Evolutionary conservation across 2,113 vertebrate genomes (phyloP), one percentile per base, ranked within the genome.

Genomic region (Spheniscus mendiculus): DNA sequence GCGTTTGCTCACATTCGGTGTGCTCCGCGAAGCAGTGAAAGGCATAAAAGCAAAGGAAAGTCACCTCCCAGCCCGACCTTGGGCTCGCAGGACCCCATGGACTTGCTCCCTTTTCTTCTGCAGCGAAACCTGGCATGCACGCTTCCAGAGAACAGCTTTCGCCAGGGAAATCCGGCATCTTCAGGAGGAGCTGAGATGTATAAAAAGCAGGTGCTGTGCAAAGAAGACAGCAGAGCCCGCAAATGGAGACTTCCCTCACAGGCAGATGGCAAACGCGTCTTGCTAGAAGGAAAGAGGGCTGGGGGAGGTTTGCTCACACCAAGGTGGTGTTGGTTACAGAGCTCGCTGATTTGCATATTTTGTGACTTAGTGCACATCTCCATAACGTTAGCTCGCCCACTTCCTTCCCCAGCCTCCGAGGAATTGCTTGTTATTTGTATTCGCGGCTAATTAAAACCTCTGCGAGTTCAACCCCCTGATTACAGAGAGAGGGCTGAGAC

Each of bases 111-210:
- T 83, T 73, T 66, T 2, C 38, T 81, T 47, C 65, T 21, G 69
- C 61, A 13, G 55, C 0, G 0, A 9, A 42, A 26, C 38, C 42
- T 3, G 3, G 38, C 6, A 1, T 2, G 81, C 59, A 19, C 1
- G 0, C 61, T 25, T 3, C 47, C 56, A 42, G 78, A 18, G 11
- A 50, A 42, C 8, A 47, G 87, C 86, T 74, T 18, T 45, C 3
- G 3, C 52, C 32, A 1, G 3, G 86, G 7, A 34, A 58, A 42
- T 2, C 11, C 18, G 0, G 70, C 62, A 3, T 1, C 47, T 44
- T 16, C 1, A 3, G 62, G 67, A 70, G 56, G 50, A 65, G n/a
- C 72, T 18, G 62, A 38, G 58, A 38, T 38, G 49, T 44, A 6
- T 23, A 5, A 63, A 86, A 55, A 52, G 70, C 86, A 90, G 89